These are phyloP conservation scores for Oscheius sp. DNA, from an alignment of 2,888 invertebrate genomes.

Conservation along the genomic window DNA sequence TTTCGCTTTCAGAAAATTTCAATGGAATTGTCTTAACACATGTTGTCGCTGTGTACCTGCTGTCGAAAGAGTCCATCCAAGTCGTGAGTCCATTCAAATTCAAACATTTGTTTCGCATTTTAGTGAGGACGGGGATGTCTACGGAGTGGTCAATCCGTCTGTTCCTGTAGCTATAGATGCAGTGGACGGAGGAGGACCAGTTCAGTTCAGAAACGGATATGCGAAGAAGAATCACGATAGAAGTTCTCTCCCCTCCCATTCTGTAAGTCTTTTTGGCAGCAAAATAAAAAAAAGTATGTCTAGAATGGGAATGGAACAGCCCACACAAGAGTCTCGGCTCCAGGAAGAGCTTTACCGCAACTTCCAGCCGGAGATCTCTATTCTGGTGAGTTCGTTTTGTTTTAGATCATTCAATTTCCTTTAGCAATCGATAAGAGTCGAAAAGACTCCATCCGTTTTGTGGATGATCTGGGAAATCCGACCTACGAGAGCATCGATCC, in stretches of 20 bases:
- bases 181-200: constrained; percentile 5
- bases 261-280: constrained; percentile 7
- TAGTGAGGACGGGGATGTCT: constrained; percentile 36
- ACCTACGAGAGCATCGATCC: constrained; percentile 68
- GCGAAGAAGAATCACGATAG: constrained; percentile 40
- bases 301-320: neutral
- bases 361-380: constrained; percentile 50
- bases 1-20: neutral
- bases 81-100: neutral
- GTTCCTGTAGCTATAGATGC: constrained; percentile 19
- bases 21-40: neutral
- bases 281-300: neutral
- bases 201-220: constrained; percentile 34
- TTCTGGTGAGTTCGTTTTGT: constrained; percentile 33
- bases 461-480: constrained; percentile 61
- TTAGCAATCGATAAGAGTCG: constrained; percentile 56
- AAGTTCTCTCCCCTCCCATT: constrained; percentile 47
- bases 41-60: constrained; percentile 28
- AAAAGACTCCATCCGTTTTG: constrained; percentile 50
- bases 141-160: constrained; percentile 37
- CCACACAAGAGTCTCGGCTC: constrained; percentile 27
- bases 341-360: constrained; percentile 56
- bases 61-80: constrained; percentile 13
- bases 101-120: neutral
- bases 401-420: neutral